These are phyloP conservation scores for Alouatta palliata DNA, from an alignment of 2,113 vertebrate genomes.

Conservation along the genomic window DNA sequence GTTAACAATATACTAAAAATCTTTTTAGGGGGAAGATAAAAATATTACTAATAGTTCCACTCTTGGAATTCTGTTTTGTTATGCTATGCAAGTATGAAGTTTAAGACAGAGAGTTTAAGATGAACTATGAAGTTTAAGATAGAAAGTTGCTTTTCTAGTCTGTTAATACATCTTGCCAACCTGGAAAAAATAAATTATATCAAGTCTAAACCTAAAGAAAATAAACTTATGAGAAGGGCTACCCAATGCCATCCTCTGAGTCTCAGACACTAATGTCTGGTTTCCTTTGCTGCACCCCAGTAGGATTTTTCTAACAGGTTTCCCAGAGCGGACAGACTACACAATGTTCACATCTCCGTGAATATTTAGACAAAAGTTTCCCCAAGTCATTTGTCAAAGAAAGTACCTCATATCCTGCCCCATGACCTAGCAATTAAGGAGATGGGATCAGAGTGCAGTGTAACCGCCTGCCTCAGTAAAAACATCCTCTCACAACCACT, in stretches of 20 bases:
- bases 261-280: not conserved
- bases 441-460: not conserved
- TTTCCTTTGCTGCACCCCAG: not conserved
- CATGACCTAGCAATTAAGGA: not conserved
- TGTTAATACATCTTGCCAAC: conserved; percentile 11
- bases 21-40: not conserved
- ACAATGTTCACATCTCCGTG: not conserved
- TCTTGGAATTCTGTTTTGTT: not conserved
- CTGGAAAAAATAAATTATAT: conserved; percentile 29
- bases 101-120: not conserved
- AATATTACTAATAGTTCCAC: not conserved
- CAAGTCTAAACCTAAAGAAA: conserved; percentile 42
- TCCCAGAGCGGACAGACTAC: not conserved
- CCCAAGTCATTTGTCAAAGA: not conserved
- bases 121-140: not conserved
- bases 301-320: not conserved
- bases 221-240: not conserved
- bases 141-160: not conserved
- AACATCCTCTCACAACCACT: not conserved
- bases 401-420: not conserved
- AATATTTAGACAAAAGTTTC: not conserved
- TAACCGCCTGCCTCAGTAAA: not conserved
- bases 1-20: not conserved
- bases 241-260: not conserved
- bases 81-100: not conserved